Conservation (phyloP, 37 sponge, comb jelly and placozoan genomes). For the Dysidea cf. avara region DNA sequence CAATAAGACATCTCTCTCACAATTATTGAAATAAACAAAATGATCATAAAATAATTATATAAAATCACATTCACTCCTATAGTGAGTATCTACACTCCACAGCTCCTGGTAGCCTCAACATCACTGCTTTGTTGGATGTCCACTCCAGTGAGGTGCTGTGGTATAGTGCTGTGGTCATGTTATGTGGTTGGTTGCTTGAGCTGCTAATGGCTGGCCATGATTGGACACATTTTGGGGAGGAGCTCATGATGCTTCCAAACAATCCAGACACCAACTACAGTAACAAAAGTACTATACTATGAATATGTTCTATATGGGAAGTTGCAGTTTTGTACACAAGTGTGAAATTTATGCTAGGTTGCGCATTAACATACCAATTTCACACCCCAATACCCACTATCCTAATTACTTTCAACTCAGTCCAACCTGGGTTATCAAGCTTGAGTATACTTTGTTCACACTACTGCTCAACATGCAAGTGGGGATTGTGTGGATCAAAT, state of each 20-base stretch:
- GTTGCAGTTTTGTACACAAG: too few relatives aligned
- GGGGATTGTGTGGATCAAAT: too few relatives aligned
- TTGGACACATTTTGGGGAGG: constrained; percentile 54
- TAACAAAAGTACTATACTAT: neutral
- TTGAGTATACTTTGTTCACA: too few relatives aligned
- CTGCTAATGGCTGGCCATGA: constrained; percentile 65
- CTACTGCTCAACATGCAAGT: too few relatives aligned
- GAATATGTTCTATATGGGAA: too few relatives aligned
- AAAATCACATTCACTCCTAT: neutral
- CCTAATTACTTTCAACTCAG: too few relatives aligned
- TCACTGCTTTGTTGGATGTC: constrained; percentile 37
- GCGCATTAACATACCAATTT: neutral
- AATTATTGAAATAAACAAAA: too few relatives aligned
- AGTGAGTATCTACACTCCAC: constrained; percentile 67
- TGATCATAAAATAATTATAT: too few relatives aligned
- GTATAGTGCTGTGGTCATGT: too few relatives aligned
- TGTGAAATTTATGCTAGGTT: neutral
- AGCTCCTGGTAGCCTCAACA: constrained; percentile 54
- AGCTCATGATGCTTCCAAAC: constrained; percentile 41
- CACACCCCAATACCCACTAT: too few relatives aligned
- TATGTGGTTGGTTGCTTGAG: neutral
- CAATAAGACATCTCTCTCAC: too few relatives aligned
- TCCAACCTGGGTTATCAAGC: too few relatives aligned
- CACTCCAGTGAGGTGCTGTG: constrained; percentile 60
- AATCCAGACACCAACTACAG: constrained; percentile 48